A percentile compares a stretch with the other conserved stretches of the same genome.
phyloP scores from a whole-genome alignment of 2,888 invertebrate genomes.

The Incurvaria masculella region DNA sequence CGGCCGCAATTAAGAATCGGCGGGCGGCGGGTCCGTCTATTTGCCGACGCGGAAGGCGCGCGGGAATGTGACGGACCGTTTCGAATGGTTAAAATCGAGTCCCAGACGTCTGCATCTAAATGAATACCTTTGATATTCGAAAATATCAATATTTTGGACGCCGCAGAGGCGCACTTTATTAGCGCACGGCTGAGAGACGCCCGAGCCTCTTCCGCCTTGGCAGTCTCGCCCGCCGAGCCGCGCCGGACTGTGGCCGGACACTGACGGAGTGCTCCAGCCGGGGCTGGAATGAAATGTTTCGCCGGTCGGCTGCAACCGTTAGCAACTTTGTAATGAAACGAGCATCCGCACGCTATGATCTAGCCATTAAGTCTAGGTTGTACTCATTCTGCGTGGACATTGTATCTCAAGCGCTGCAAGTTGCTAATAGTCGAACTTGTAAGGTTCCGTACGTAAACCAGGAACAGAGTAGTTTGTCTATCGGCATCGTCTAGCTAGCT shows the following conservation, averaged over 20 bases:
- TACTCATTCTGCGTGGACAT: no score
- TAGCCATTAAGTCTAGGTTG: no score
- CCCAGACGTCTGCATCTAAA: conserved; percentile 42
- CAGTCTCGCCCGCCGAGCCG: conserved; percentile 21
- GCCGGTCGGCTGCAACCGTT: no score
- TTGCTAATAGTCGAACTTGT: no score
- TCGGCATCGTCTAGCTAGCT: no score
- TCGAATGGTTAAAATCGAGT: conserved; percentile 37
- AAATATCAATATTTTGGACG: conserved; percentile 52
- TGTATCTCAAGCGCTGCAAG: no score
- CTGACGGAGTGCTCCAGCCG: background rate
- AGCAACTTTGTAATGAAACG: no score
- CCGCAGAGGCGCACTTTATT: conserved; percentile 46
- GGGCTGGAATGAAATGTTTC: no score
- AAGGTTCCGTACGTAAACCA: no score
- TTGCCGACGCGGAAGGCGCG: conserved; percentile 49
- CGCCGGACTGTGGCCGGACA: background rate
- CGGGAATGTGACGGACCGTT: conserved; percentile 29
- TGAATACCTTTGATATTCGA: conserved; percentile 53
- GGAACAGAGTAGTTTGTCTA: no score
- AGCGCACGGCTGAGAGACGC: conserved; percentile 32
- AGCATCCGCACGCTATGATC: no score
- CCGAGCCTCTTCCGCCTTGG: conserved; percentile 43
- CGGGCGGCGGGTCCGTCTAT: conserved; percentile 36
- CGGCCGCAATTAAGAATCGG: conserved; percentile 52